Percentiles rank a stretch among this genome's conserved stretches.
phyloP scores from a whole-genome alignment of 2,888 invertebrate genomes.

The Epinotia demarniana region DNA sequence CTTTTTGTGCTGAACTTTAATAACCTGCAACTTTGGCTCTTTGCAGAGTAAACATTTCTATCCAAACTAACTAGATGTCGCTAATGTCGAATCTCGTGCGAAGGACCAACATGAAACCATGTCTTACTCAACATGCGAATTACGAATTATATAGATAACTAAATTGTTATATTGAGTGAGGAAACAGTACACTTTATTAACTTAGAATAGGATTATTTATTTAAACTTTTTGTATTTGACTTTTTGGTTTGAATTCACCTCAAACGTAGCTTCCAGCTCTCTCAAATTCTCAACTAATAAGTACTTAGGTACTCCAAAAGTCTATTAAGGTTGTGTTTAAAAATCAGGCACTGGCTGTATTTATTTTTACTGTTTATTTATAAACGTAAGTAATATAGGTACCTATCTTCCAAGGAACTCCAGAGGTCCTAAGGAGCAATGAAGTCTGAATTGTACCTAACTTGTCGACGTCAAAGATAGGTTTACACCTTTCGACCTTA shows the following conservation, averaged over 20 bases:
- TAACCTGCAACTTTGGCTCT: background rate
- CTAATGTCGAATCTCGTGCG: background rate
- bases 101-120: background rate
- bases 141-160: background rate
- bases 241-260: background rate
- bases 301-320: no score
- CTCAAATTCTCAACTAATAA: background rate
- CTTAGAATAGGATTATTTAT: constrained; percentile 31
- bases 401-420: background rate
- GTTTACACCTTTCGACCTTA: no score
- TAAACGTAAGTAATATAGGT: background rate
- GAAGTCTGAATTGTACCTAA: no score
- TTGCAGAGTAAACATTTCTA: background rate
- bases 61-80: constrained; percentile 18
- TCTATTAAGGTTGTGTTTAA: no score
- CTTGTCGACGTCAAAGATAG: no score
- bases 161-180: background rate
- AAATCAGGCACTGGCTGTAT: no score
- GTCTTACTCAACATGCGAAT: background rate
- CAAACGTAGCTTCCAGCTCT: background rate
- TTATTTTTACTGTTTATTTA: no score
- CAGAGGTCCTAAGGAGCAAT: background rate
- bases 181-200: background rate
- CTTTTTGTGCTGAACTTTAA: background rate
- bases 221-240: background rate